Evolutionary conservation across 1,140 invertebrate species (phyloP), one percentile per base, ranked within the genome.

Genomic region (Rhizoglyphus robini): DNA sequence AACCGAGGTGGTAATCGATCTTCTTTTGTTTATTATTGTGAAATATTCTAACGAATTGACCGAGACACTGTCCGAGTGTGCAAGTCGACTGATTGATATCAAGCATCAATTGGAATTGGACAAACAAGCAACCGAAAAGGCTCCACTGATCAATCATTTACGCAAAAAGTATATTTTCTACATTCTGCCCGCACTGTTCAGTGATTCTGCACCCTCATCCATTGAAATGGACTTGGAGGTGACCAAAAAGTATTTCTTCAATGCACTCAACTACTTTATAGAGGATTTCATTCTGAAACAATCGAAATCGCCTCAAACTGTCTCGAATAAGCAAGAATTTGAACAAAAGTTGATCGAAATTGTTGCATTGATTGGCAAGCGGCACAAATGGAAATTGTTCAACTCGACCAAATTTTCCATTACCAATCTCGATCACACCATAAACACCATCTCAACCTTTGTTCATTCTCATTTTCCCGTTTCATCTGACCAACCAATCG

Each of bases 321-420:
- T 32, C 20, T 25, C 51, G 8, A 32, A 15, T 11, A 54, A 54
- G 20, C 23, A 32, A 11, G 51, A 54, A 20, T 54, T 11, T 32
- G 51, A 54, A 32, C 23, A 32, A 25, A 54, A 54, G 20, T 32
- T 54, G 51, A 54, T 54, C 31, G 51, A 54, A 54, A 54, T 54
- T 8, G 23, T 32, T 32, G 8, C 8, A 11, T 8, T 54, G 51
- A 8, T 11, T 41, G 36, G 36, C 18, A 11, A 8, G 18, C 18
- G 18, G 8, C 8, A 41, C 18, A 8, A 41, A 41, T 41, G 36
- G 36, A 8, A 41, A 41, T 41, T 41, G 36, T 41, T 41, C 18
- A 41, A 41, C 36, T 41, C 36, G 18, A 41, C 8, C 18, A 18
- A 41, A 11, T 41, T 41, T 18, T 11, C 8, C 20, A 8, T 54